Evolutionary conservation across 2,113 vertebrate genomes (phyloP).

Genomic region (Tonatia bakeri): DNA sequence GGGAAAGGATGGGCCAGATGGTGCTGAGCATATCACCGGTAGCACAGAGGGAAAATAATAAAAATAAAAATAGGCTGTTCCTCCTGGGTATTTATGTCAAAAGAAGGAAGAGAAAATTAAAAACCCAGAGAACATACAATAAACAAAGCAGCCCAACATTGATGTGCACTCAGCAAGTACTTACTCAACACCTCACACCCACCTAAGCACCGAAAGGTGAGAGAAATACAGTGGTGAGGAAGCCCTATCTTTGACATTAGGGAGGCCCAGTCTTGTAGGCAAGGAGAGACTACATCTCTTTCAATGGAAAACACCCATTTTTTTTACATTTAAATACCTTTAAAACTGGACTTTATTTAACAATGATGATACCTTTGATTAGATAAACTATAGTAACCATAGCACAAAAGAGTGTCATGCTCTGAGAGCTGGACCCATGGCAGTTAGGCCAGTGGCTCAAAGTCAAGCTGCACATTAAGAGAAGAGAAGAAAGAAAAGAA

Average conservation of each 20-base stretch:
- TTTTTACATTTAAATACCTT: neutral
- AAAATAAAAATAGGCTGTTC: neutral
- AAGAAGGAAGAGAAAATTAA: neutral
- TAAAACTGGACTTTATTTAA: neutral
- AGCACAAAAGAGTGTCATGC: neutral
- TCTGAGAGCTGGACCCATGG: neutral
- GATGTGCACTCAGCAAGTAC: too few relatives aligned
- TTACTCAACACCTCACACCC: neutral
- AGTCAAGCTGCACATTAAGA: too few relatives aligned
- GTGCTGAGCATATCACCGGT: neutral
- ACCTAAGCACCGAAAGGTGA: neutral
- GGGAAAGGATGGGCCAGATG: neutral
- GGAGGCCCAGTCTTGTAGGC: neutral
- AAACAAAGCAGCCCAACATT: neutral
- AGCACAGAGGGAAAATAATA: neutral
- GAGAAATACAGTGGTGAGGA: neutral
- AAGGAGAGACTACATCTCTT: neutral
- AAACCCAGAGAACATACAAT: neutral
- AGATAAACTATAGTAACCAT: neutral
- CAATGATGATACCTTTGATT: neutral
- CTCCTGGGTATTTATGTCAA: neutral
- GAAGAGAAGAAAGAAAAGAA: too few relatives aligned
- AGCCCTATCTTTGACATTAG: neutral
- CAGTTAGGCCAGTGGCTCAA: neutral
- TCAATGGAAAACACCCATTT: neutral